phyloP scores from a whole-genome alignment of 2,797 vertebrate genomes.

The Kryptolebias ocellatus region DNA sequence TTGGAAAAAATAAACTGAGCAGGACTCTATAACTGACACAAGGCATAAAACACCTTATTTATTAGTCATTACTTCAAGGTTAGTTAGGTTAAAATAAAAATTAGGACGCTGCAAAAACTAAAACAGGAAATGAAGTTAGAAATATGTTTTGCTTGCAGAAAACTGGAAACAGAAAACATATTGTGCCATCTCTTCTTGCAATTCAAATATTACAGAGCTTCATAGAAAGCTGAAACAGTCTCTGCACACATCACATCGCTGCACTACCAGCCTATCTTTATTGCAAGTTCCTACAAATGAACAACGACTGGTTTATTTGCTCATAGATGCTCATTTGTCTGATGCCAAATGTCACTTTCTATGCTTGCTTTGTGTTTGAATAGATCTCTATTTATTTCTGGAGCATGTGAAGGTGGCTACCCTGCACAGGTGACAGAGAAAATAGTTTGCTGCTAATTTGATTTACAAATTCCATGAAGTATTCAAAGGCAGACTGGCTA shows the following conservation, averaged over 20 bases:
- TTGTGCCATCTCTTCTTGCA: too few relatives aligned
- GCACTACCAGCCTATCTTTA: slow-evolving; percentile 29
- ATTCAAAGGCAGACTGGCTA: slow-evolving; percentile 42
- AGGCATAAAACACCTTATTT: too few relatives aligned
- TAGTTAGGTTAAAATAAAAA: too few relatives aligned
- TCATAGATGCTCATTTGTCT: slow-evolving; percentile 26
- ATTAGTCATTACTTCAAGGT: too few relatives aligned
- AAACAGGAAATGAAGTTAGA: too few relatives aligned
- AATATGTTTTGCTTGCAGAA: too few relatives aligned
- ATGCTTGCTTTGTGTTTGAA: slow-evolving; percentile 31
- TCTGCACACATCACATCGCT: slow-evolving; percentile 8
- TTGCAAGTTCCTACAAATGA: slow-evolving; percentile 21
- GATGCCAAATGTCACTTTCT: slow-evolving; percentile 32
- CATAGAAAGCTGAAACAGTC: slow-evolving; percentile 13
- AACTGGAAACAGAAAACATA: too few relatives aligned
- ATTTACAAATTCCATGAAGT: slow-evolving; percentile 52
- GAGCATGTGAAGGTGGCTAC: background rate
- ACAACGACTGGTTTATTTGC: slow-evolving; percentile 30
- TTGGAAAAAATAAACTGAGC: too few relatives aligned
- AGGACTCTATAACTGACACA: too few relatives aligned
- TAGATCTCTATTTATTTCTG: slow-evolving; percentile 32
- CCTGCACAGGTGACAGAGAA: slow-evolving; percentile 13
- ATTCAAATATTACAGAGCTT: background rate
- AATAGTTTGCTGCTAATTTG: slow-evolving; percentile 21
- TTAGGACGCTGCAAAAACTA: too few relatives aligned